Percentiles rank a stretch among this genome's conserved stretches.
Conservation (phyloP, 2,888 invertebrate genomes). For the Gandaritis pyraliata region DNA sequence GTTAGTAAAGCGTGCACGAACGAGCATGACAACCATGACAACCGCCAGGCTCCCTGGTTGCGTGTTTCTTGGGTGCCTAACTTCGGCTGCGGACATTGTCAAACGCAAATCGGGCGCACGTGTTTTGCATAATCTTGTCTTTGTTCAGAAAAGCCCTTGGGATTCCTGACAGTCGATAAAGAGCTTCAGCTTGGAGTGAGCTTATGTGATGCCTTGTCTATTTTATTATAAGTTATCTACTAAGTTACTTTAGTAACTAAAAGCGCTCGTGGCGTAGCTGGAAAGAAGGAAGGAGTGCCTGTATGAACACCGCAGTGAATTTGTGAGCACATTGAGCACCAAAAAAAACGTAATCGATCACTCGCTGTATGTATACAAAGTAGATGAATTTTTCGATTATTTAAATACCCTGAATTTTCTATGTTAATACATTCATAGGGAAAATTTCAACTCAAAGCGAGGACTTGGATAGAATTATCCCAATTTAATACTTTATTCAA, state of each 20-base stretch:
- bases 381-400: not conserved
- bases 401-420: not conserved
- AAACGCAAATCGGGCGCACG: constrained; percentile 15
- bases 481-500: not conserved
- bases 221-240: not conserved
- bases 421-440: not conserved
- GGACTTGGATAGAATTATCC: not conserved
- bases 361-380: too few relatives aligned
- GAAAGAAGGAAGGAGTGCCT: too few relatives aligned
- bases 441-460: not conserved
- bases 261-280: too few relatives aligned
- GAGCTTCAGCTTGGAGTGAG: not conserved
- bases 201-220: not conserved
- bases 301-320: too few relatives aligned
- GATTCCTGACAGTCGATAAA: constrained; percentile 5
- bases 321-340: too few relatives aligned
- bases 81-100: constrained; percentile 10
- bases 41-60: constrained; percentile 6
- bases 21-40: constrained; percentile 9
- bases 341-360: too few relatives aligned
- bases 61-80: constrained; percentile 2
- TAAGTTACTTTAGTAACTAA: not conserved
- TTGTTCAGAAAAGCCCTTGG: constrained; percentile 8
- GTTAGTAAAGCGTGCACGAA: not conserved
- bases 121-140: constrained; percentile 12